A percentile compares a stretch with the other conserved stretches of the same genome.
phyloP scores from a whole-genome alignment of 2,797 vertebrate species.

The Poeciliopsis gracilis region DNA sequence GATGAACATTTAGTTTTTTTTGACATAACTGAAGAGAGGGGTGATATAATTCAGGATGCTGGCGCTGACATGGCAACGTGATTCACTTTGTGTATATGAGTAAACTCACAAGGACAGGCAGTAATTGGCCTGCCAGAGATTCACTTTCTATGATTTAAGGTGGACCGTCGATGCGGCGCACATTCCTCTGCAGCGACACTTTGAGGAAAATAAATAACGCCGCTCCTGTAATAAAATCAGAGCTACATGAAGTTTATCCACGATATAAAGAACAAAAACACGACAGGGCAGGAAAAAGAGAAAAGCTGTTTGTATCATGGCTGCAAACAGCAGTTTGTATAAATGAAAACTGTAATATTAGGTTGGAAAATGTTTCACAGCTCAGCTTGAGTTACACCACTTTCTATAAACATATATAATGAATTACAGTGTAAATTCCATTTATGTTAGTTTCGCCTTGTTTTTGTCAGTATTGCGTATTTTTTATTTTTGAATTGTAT shows the following conservation, averaged over 20 bases:
- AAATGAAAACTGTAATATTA: neutral
- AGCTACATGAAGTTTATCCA: conserved; percentile 2
- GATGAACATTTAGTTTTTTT: neutral
- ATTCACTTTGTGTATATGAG: conserved; percentile 46
- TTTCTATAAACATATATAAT: too few relatives aligned
- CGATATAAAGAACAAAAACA: conserved; percentile 1
- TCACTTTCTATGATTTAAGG: conserved; percentile 53
- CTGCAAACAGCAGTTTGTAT: neutral
- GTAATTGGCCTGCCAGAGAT: conserved; percentile 65
- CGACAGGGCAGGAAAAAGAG: neutral
- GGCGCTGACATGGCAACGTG: neutral
- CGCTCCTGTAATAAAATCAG: neutral
- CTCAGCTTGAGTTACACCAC: too few relatives aligned
- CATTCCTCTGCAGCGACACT: conserved; percentile 24
- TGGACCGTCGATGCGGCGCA: conserved; percentile 19
- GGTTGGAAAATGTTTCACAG: neutral
- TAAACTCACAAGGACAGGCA: conserved; percentile 56
- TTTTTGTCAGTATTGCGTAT: too few relatives aligned
- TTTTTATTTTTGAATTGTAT: too few relatives aligned
- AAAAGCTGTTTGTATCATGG: neutral
- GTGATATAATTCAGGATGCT: neutral
- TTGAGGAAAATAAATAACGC: conserved; percentile 27
- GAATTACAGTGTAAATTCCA: too few relatives aligned
- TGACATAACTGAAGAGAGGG: neutral
- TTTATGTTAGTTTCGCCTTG: too few relatives aligned